Percentiles rank a stretch among this genome's conserved stretches.
Conservation (phyloP, 1,140 invertebrate species). For the Meteorus sp. region DNA sequence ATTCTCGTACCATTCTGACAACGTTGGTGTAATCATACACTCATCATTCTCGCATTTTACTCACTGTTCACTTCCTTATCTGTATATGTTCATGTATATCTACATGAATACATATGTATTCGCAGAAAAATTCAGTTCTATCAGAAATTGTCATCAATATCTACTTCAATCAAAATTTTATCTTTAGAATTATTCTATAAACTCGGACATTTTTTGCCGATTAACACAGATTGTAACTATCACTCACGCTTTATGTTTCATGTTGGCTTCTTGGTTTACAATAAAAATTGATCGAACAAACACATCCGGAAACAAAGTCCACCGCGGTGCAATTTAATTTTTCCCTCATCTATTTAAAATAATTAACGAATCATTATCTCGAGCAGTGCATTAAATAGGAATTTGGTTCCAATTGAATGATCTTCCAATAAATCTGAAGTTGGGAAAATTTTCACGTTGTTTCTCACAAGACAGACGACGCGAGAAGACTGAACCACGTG, state of each 20-base stretch:
- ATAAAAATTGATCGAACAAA: not conserved
- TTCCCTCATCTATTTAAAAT: no score
- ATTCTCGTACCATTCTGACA: not conserved
- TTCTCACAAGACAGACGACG: constrained; percentile 12
- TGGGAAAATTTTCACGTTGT: not conserved
- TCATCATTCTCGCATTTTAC: not conserved
- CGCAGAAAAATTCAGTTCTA: no score
- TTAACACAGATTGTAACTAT: not conserved
- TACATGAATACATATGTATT: no score
- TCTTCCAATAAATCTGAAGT: no score
- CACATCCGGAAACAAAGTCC: not conserved
- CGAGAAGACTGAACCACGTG: constrained; percentile 26
- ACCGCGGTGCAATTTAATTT: no score
- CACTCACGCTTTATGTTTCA: constrained; percentile 24
- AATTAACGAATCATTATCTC: no score
- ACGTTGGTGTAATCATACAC: not conserved
- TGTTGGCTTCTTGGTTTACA: not conserved
- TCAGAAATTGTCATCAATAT: no score
- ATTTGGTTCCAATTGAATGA: no score
- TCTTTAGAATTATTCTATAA: no score
- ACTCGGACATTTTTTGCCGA: not conserved
- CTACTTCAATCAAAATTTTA: no score
- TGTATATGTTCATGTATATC: no score
- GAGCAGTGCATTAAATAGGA: not conserved
- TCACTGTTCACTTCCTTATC: not conserved